A percentile compares a stretch with the other conserved stretches of the same genome.
Conservation (phyloP, 2,113 vertebrate genomes). For the Panthera uncia region DNA sequence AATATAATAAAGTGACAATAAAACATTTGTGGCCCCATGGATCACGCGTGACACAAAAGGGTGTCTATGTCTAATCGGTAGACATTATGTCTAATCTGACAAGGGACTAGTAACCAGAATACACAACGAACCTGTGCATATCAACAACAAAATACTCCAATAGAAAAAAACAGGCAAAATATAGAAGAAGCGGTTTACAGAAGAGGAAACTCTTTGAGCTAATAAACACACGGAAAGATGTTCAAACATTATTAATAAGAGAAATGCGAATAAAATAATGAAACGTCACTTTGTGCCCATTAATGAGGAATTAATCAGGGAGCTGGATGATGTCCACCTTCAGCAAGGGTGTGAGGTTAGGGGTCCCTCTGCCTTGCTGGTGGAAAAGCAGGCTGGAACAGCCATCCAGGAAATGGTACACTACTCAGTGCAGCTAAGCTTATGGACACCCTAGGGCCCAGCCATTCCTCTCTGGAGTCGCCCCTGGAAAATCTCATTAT, state of each 20-base stretch:
- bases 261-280: neutral
- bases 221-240: neutral
- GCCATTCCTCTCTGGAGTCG: neutral
- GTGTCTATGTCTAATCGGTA: neutral
- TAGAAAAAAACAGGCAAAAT: neutral
- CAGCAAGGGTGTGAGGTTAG: neutral
- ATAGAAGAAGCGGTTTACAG: neutral
- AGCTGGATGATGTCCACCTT: neutral
- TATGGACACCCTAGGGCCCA: accelerated
- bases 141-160: neutral
- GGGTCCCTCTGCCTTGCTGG: neutral
- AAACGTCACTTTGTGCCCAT: neutral
- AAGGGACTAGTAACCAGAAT: neutral
- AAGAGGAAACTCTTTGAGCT: neutral
- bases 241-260: neutral
- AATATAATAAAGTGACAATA: neutral
- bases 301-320: neutral
- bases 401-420: neutral
- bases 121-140: neutral
- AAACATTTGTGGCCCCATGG: neutral
- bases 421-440: neutral
- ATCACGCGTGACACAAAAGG: neutral
- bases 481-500: neutral
- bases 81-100: neutral
- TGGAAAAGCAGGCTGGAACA: neutral